Percentiles rank a stretch among this genome's conserved stretches.
These are phyloP conservation scores for Trichogramma pretiosum DNA, from an alignment of 1,140 invertebrate genomes.

Conservation along the genomic window DNA sequence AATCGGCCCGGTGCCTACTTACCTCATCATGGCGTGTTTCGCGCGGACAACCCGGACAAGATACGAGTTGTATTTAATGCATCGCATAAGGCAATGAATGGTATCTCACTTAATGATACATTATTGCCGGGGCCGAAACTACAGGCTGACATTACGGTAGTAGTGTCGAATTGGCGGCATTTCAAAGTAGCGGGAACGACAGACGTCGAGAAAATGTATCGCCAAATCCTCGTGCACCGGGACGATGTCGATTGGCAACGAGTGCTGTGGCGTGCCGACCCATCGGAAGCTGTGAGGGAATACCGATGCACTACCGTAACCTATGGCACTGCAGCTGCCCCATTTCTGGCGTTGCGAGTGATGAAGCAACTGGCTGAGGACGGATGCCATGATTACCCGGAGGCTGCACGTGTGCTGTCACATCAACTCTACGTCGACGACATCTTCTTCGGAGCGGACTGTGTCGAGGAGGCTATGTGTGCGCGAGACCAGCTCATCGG, in stretches of 20 bases:
- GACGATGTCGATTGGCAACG: slow-evolving; percentile 20
- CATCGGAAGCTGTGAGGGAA: background rate
- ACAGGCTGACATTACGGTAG: background rate
- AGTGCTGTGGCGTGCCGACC: slow-evolving; percentile 22
- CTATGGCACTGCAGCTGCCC: background rate
- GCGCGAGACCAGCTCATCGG: slow-evolving; percentile 3
- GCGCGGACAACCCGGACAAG: background rate
- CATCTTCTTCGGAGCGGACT: background rate
- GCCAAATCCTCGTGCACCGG: slow-evolving; percentile 11
- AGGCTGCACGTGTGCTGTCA: background rate
- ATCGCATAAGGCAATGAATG: background rate
- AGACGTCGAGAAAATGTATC: background rate
- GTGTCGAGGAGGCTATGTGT: background rate
- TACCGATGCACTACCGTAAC: slow-evolving; percentile 1
- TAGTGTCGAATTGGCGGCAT: background rate
- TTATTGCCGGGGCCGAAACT: background rate
- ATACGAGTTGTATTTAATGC: background rate
- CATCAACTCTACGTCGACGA: slow-evolving; percentile 6
- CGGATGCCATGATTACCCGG: too few species aligned
- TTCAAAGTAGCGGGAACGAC: background rate
- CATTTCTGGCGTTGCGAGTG: background rate
- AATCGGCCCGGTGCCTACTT: background rate
- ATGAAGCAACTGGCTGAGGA: slow-evolving; percentile 9
- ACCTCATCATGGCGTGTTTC: slow-evolving; percentile 2
- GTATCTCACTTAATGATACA: background rate